phyloP scores from a whole-genome alignment of 2,888 invertebrate species.

The Habroteleia sp. region DNA sequence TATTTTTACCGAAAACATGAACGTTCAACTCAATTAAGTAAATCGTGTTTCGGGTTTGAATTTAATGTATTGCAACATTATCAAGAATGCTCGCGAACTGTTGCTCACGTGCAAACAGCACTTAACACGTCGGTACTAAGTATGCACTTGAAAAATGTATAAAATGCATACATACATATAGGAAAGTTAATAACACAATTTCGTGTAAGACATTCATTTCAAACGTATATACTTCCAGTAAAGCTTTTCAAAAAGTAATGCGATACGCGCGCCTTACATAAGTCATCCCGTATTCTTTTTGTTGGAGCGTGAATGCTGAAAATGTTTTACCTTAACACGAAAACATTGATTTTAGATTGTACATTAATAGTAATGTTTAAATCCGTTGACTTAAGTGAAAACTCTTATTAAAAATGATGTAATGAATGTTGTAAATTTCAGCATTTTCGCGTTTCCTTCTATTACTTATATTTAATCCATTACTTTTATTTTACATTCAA shows the following conservation, averaged over 20 bases:
- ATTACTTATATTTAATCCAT: too few relatives aligned
- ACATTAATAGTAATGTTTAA: conserved; percentile 10
- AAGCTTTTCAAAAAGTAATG: conserved; percentile 34
- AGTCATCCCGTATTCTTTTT: conserved; percentile 38
- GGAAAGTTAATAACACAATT: conserved; percentile 53
- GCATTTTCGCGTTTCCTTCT: too few relatives aligned
- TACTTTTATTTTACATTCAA: too few relatives aligned
- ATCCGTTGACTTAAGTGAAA: neutral
- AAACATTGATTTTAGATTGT: conserved; percentile 44
- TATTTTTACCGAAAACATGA: conserved; percentile 33
- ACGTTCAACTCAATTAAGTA: conserved; percentile 54
- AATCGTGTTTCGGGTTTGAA: conserved; percentile 40
- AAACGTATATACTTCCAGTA: conserved; percentile 17
- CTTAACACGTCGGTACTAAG: conserved; percentile 56
- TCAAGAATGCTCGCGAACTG: conserved; percentile 54
- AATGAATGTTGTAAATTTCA: too few relatives aligned
- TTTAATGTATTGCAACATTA: conserved; percentile 50
- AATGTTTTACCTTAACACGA: conserved; percentile 34
- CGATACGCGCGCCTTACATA: conserved; percentile 16
- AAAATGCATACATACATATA: conserved; percentile 49
- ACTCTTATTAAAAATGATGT: conserved; percentile 1
- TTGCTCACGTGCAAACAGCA: conserved; percentile 55
- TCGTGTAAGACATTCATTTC: conserved; percentile 39
- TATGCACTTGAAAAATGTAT: conserved; percentile 52
- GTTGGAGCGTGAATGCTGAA: conserved; percentile 15